Evolutionary conservation across 2,888 invertebrate genomes (phyloP).

Genomic region (Agonopterix subpropinquella): DNA sequence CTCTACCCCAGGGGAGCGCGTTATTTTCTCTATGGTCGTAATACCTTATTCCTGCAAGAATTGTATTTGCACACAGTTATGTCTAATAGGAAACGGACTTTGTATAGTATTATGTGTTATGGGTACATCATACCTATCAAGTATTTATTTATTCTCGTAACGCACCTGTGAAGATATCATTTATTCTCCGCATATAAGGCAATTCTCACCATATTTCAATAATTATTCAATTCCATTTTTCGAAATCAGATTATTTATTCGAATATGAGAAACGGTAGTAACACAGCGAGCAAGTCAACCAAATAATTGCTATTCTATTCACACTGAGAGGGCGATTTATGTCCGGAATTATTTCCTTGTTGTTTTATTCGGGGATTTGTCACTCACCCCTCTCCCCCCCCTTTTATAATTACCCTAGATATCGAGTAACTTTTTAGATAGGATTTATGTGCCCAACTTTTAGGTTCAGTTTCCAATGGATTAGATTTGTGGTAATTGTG

Average conservation of each 20-base stretch:
- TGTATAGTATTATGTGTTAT: no score
- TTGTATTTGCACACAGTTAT: no score
- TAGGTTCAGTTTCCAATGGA: conserved; percentile 36
- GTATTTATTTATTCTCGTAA: no score
- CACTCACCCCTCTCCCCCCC: conserved; percentile 43
- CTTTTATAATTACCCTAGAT: conserved; percentile 70
- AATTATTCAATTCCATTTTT: no score
- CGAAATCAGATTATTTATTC: not conserved
- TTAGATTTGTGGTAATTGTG: conserved; percentile 45
- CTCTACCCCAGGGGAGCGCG: no score
- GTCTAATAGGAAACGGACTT: no score
- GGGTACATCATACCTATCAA: no score
- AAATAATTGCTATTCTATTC: conserved; percentile 77
- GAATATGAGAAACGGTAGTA: conserved; percentile 19
- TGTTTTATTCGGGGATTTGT: conserved; percentile 75
- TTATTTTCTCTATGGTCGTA: no score
- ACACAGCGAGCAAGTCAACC: conserved; percentile 58
- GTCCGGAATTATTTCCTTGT: conserved; percentile 73
- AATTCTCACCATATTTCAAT: no score
- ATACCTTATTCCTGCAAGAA: no score
- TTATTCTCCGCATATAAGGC: no score
- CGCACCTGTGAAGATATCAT: no score
- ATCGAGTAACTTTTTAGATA: conserved; percentile 65
- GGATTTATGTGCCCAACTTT: conserved; percentile 54
- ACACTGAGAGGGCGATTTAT: conserved; percentile 71